These are phyloP conservation scores for Siphamia tubifer DNA, from an alignment of 2,113 vertebrate genomes.

Conservation along the genomic window DNA sequence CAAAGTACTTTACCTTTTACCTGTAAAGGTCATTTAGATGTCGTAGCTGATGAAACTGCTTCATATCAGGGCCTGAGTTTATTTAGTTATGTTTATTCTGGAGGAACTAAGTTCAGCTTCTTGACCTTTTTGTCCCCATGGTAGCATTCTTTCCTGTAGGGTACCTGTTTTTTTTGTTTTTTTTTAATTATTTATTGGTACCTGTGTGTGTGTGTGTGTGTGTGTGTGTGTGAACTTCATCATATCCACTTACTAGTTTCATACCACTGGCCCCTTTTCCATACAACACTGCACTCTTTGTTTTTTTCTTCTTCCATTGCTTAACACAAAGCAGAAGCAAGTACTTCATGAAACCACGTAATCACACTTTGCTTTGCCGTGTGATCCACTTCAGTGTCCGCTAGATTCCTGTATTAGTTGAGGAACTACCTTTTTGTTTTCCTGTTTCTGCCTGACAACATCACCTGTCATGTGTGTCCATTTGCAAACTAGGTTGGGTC, in stretches of 20 bases:
- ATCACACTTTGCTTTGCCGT: constrained; percentile 3
- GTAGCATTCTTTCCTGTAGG: neutral
- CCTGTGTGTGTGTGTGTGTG: neutral
- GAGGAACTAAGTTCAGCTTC: neutral
- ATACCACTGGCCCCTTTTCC: neutral
- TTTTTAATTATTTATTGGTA: no score
- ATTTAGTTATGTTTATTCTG: constrained; percentile 9
- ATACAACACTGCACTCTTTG: constrained; percentile 20
- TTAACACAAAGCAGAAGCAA: constrained; percentile 5
- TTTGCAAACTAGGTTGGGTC: no score
- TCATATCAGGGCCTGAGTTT: neutral
- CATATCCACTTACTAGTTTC: neutral
- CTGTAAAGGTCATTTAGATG: no score
- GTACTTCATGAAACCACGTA: constrained; percentile 5
- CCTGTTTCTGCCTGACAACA: no score
- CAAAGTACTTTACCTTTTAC: no score
- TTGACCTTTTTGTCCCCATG: neutral
- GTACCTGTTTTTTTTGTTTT: neutral
- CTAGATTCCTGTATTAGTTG: neutral
- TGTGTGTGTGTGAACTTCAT: neutral
- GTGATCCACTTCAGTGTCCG: neutral
- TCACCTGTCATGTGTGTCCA: no score
- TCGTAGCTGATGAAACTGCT: neutral
- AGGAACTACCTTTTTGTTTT: neutral
- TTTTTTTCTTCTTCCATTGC: neutral